A percentile compares a stretch with the other conserved stretches of the same genome.
Evolutionary conservation across 1,140 invertebrate genomes (phyloP).

Genomic region (Drosophila sp.): DNA sequence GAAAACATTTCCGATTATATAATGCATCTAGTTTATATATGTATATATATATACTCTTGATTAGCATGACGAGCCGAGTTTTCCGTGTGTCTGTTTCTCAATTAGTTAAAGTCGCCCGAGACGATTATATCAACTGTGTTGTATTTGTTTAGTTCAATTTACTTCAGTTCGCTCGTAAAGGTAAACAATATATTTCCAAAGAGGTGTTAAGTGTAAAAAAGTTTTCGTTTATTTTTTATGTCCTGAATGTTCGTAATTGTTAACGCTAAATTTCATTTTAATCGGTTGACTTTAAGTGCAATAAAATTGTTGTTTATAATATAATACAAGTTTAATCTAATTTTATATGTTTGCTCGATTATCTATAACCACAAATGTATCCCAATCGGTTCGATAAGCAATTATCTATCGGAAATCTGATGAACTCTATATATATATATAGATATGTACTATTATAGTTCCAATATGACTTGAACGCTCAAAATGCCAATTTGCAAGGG

Average conservation of each 20-base stretch:
- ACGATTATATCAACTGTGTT: background rate
- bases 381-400: background rate
- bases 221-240: background rate
- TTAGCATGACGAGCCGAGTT: background rate
- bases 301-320: constrained; percentile 7
- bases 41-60: background rate
- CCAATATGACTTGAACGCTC: background rate
- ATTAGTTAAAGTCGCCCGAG: background rate
- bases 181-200: background rate
- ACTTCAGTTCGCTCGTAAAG: background rate
- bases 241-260: background rate
- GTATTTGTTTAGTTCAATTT: background rate
- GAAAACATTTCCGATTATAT: background rate
- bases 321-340: no score
- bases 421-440: background rate
- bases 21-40: background rate
- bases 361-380: background rate
- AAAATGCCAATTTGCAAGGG: constrained; percentile 5
- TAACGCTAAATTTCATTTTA: background rate
- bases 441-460: no score
- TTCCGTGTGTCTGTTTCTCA: constrained; percentile 3
- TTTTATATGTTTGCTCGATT: background rate
- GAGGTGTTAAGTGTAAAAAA: background rate
- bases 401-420: no score
- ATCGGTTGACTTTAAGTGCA: constrained; percentile 4